phyloP scores from a whole-genome alignment of 2,888 invertebrate genomes.

The Andrena bicolor region DNA sequence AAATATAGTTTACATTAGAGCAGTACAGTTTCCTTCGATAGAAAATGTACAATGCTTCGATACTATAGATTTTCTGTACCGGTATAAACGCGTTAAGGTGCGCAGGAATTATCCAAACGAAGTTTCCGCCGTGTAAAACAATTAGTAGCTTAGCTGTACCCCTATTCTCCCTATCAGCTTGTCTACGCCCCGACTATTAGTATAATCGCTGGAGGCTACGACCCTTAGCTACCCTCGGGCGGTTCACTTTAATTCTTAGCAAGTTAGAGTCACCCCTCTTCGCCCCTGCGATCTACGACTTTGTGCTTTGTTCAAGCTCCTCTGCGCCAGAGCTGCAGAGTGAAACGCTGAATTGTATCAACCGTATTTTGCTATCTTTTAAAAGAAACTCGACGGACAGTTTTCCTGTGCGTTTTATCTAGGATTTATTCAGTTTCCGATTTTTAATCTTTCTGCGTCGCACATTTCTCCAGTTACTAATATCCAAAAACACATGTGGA shows the following conservation, averaged over 20 bases:
- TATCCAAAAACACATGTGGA: not conserved
- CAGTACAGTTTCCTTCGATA: not conserved
- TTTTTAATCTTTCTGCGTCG: not conserved
- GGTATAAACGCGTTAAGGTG: constrained; percentile 56
- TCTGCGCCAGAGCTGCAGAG: constrained; percentile 17
- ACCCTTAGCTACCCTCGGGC: constrained; percentile 76
- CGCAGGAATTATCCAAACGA: constrained; percentile 64
- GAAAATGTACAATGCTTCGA: not conserved
- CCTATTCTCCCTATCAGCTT: constrained; percentile 74
- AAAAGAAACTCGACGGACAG: not conserved
- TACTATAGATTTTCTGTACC: constrained; percentile 50
- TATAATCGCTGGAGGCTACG: constrained; percentile 81
- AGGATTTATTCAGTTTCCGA: not conserved
- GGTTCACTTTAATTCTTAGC: constrained; percentile 82
- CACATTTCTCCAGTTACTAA: not conserved
- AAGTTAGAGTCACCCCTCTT: constrained; percentile 76
- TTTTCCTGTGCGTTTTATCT: not conserved
- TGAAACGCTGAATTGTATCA: constrained; percentile 4
- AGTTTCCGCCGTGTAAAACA: constrained; percentile 79
- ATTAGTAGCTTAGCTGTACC: constrained; percentile 78
- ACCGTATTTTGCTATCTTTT: constrained; percentile 22
- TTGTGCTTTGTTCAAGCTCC: constrained; percentile 65
- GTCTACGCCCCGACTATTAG: constrained; percentile 83
- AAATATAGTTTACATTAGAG: not conserved
- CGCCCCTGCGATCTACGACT: constrained; percentile 63